These are phyloP conservation scores for Crepidodera aurea DNA, from an alignment of 2,888 invertebrate species.

Conservation along the genomic window DNA sequence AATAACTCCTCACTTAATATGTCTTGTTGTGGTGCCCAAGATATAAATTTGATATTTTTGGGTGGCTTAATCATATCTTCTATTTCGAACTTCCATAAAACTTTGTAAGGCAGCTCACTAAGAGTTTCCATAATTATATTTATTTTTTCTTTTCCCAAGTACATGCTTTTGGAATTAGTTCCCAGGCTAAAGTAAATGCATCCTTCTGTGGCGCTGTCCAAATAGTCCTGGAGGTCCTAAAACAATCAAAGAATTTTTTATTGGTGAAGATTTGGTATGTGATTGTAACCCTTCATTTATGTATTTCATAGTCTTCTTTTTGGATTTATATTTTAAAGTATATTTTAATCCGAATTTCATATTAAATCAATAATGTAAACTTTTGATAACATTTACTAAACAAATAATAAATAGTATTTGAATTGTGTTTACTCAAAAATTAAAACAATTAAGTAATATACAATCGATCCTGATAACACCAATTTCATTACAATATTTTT, in stretches of 20 bases:
- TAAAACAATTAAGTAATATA: no score
- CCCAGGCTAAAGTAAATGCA: conserved; percentile 60
- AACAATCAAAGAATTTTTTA: neutral
- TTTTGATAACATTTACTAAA: no score
- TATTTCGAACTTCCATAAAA: conserved; percentile 61
- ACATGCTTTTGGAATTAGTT: conserved; percentile 53
- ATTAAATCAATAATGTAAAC: no score
- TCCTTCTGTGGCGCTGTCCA: conserved; percentile 55
- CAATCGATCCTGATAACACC: no score
- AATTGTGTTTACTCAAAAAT: no score
- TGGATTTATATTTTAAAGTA: no score
- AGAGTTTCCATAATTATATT: conserved; percentile 55
- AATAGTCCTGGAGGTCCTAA: conserved; percentile 52
- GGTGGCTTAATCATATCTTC: conserved; percentile 49
- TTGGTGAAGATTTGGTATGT: no score
- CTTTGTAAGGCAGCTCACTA: conserved; percentile 55
- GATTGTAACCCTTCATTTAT: no score
- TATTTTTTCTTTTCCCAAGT: conserved; percentile 48
- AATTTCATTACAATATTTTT: no score
- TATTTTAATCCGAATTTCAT: no score
- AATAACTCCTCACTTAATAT: conserved; percentile 49
- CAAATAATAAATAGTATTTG: no score
- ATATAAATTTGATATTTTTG: conserved; percentile 55
- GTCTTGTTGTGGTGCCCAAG: conserved; percentile 59
- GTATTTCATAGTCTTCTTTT: no score